Evolutionary conservation across 2,113 vertebrate genomes (phyloP).

Genomic region (Bettongia penicillata): DNA sequence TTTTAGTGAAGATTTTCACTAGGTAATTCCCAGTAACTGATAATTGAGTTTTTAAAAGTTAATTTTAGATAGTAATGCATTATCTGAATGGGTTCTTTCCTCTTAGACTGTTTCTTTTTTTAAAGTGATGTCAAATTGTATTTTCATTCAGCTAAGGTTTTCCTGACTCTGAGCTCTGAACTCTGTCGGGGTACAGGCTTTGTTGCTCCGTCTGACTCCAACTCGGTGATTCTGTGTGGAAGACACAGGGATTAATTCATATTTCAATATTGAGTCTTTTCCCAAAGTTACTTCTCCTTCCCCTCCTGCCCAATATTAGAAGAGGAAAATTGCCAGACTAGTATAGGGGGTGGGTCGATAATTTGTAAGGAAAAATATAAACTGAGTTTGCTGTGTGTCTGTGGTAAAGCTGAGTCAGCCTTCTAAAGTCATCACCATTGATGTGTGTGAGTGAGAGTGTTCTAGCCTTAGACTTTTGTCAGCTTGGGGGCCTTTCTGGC

Average conservation of each 20-base stretch:
- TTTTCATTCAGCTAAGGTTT: constrained; percentile 43
- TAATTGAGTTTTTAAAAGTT: constrained; percentile 33
- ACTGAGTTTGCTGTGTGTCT: constrained; percentile 60
- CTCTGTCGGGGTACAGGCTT: not conserved
- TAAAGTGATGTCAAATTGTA: not conserved
- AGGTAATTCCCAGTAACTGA: constrained; percentile 42
- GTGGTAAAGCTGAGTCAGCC: constrained; percentile 73
- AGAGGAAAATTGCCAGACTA: constrained; percentile 45
- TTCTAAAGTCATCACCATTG: constrained; percentile 72
- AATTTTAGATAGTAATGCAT: constrained; percentile 50
- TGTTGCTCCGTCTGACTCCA: not conserved
- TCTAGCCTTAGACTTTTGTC: constrained; percentile 72
- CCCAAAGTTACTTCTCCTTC: not conserved
- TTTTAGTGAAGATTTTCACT: constrained; percentile 52
- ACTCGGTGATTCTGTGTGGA: not conserved
- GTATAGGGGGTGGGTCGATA: constrained; percentile 50
- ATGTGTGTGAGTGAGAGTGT: constrained; percentile 78
- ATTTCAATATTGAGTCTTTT: constrained; percentile 46
- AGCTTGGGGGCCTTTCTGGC: constrained; percentile 64
- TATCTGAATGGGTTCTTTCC: constrained; percentile 41
- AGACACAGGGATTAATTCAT: constrained; percentile 6
- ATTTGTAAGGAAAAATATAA: constrained; percentile 74
- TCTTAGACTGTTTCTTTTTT: not conserved
- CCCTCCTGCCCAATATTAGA: constrained; percentile 44
- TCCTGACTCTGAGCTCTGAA: constrained; percentile 9